Conservation (phyloP, 2,797 vertebrate species). For the Sebastes umbrosus region DNA sequence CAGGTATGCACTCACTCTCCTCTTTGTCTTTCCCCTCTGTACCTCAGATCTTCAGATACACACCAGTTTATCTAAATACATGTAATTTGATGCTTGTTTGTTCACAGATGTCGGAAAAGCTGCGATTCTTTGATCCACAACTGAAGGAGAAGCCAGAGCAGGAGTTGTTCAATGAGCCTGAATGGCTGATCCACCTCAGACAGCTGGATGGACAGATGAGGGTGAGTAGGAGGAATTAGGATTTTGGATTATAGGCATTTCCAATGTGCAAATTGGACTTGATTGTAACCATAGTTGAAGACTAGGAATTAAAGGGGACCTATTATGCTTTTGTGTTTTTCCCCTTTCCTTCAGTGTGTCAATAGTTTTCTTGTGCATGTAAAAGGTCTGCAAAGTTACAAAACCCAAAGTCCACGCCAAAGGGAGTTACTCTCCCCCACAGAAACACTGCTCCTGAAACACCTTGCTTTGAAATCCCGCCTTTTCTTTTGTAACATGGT, state of each 20-base stretch:
- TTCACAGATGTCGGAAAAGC: constrained; percentile 89
- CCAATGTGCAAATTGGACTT: neutral
- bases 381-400: no score
- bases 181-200: constrained; percentile 89
- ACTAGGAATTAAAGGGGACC: neutral
- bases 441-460: no score
- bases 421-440: no score
- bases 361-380: no score
- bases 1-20: constrained; percentile 80
- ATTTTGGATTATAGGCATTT: neutral
- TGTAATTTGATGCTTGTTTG: constrained; percentile 2
- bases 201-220: constrained; percentile 87
- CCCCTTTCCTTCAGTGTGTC: no score
- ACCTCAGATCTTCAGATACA: neutral
- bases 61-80: neutral
- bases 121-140: constrained; percentile 95
- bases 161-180: constrained; percentile 89
- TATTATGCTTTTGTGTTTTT: neutral
- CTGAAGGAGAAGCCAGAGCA: constrained; percentile 95
- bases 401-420: no score
- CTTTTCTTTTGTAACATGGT: no score
- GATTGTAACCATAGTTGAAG: neutral
- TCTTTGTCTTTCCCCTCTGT: neutral
- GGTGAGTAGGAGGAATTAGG: constrained; percentile 72
- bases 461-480: accelerated